phyloP scores from a whole-genome alignment of 1,140 invertebrate genomes.

The Melipona quadrifasciata region DNA sequence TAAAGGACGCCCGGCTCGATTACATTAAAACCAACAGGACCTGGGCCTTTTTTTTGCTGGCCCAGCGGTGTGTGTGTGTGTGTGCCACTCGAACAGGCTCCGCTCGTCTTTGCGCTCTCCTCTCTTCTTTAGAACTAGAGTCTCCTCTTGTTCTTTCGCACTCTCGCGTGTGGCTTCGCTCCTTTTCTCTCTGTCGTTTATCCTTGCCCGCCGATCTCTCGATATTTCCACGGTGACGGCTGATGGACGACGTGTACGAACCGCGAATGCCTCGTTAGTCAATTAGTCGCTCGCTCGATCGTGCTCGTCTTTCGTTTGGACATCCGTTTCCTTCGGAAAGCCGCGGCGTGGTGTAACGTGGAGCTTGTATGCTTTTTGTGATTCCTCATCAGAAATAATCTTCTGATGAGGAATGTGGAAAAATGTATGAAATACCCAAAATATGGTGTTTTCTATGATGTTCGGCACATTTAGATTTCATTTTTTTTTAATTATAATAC shows the following conservation, averaged over 20 bases:
- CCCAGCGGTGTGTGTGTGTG: constrained; percentile 27
- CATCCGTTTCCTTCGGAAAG: constrained; percentile 35
- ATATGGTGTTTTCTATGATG: no score
- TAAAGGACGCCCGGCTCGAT: constrained; percentile 55
- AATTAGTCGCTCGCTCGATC: constrained; percentile 46
- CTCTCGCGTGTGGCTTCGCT: background rate
- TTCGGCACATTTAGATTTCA: no score
- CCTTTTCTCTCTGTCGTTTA: background rate
- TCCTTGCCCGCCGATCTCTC: constrained; percentile 2
- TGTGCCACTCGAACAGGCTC: constrained; percentile 21
- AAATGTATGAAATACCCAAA: no score
- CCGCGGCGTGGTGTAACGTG: background rate
- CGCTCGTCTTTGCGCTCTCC: background rate
- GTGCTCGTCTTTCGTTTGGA: constrained; percentile 18
- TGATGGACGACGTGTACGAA: constrained; percentile 50
- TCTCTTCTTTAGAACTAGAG: background rate
- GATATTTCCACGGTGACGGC: constrained; percentile 48
- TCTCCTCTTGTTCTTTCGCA: background rate
- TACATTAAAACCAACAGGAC: constrained; percentile 55
- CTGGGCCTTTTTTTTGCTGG: no score
- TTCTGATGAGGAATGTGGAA: background rate
- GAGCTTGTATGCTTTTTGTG: background rate
- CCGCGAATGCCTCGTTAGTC: constrained; percentile 53
- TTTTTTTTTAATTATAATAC: no score
- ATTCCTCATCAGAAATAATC: background rate